Base-by-base conservation (phyloP, 92 coral and sea anemone species). In the Heliopora coerulea region DNA sequence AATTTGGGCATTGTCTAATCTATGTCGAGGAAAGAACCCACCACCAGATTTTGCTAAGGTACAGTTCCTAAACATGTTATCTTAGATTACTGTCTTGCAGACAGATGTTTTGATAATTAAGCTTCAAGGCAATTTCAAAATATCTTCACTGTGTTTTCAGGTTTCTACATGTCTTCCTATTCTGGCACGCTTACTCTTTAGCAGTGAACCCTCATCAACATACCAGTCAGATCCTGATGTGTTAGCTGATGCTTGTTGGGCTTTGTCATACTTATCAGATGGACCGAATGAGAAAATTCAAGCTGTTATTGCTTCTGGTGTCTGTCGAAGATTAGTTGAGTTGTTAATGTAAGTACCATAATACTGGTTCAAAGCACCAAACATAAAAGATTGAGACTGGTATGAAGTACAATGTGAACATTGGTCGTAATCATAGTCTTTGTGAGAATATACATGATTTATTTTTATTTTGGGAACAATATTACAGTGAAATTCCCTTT, bases 271-370 rank as follows among this genome's bases (percentile, higher is more conserved):
- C 66, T 84, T 95, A 30, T 89, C 96, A 29, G 99, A 95, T 85
- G 99, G 99, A 4, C 99, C 97, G 10, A 95, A 95, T 82, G 99
- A 95, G 50, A 95, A 91, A 73, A 95, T 95, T 19, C 99, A 95
- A 75, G 99, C 99, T 23, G 99, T 95, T 32, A 95, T 95, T 72
- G 99, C 89, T 82, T 90, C 99, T 79, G 99, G 99, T 12, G 99
- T 95, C 21, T 95, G 99, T 49, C 85, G 99, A 65, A 78, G 99
- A 87, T 85, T 95, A 32, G 99, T 95, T 37, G 99, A 95, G 62
- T 63, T 95, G 54, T 79, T 93, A 49, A 85, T 87, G 98, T 93
- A 73, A 79, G 93, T n/a, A n/a, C n/a, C n/a, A n/a, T n/a, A n/a
- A n/a, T n/a, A n/a, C n/a, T n/a, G n/a, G n/a, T n/a, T n/a, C n/a